phyloP scores from a whole-genome alignment of 2,888 invertebrate species.

The Caenorhabditis sp. region DNA sequence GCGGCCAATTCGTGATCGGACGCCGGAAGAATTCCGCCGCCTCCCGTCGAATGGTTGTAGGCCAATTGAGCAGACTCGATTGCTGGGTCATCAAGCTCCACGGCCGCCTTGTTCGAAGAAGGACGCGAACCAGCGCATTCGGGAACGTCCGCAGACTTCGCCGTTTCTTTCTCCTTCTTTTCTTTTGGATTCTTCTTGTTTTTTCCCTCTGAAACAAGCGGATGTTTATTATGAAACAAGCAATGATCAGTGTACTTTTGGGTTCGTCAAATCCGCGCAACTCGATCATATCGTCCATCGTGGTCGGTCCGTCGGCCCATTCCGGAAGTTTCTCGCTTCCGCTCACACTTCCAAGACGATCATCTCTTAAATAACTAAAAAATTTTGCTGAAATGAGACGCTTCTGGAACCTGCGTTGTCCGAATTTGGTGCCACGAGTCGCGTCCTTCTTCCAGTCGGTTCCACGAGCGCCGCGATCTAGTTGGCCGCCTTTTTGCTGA shows the following conservation, averaged over 20 bases:
- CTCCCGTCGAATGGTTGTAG: constrained; percentile 12
- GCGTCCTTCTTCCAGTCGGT: constrained; percentile 54
- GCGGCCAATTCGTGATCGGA: constrained; percentile 66
- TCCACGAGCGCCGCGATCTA: constrained; percentile 26
- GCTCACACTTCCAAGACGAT: constrained; percentile 53
- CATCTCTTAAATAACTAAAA: no score
- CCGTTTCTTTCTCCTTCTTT: constrained; percentile 39
- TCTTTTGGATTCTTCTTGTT: constrained; percentile 54
- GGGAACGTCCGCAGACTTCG: constrained; percentile 2
- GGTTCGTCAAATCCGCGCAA: constrained; percentile 78
- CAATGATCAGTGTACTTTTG: constrained; percentile 40
- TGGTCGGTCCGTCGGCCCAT: constrained; percentile 78
- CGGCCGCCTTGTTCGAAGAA: constrained; percentile 26
- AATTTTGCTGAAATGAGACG: no score
- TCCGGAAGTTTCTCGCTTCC: constrained; percentile 75
- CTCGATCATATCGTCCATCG: constrained; percentile 77
- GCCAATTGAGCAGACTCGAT: constrained; percentile 32
- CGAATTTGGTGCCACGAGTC: constrained; percentile 27
- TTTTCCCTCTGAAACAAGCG: constrained; percentile 38
- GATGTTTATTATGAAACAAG: neutral
- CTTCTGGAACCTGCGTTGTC: no score
- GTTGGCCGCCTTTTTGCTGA: constrained; percentile 53
- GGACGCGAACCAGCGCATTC: constrained; percentile 35
- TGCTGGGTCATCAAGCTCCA: constrained; percentile 48
- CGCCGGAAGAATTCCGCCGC: constrained; percentile 43